Conservation (phyloP, 2,888 invertebrate genomes). For the Rhagonycha fulva region DNA sequence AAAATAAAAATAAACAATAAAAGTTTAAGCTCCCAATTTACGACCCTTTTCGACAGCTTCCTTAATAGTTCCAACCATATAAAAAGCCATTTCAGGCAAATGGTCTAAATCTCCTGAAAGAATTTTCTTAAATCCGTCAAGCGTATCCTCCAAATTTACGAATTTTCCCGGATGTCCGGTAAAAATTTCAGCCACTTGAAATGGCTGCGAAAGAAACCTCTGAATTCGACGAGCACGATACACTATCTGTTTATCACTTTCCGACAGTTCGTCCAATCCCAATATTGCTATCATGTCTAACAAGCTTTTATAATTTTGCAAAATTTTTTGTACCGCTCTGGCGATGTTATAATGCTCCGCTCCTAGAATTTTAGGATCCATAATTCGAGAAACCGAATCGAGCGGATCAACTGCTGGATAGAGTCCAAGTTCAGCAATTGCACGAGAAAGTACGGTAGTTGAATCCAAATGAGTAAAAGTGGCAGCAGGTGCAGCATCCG, state of each 20-base stretch:
- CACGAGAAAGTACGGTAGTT: slow-evolving; percentile 89
- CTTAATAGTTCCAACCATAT: slow-evolving; percentile 98
- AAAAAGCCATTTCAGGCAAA: slow-evolving; percentile 97
- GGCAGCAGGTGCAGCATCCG: slow-evolving; percentile 94
- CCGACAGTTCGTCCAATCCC: slow-evolving; percentile 99
- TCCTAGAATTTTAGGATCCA: slow-evolving; percentile 92
- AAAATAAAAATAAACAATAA: not conserved
- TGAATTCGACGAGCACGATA: slow-evolving; percentile 97
- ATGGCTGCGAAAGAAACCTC: slow-evolving; percentile 96
- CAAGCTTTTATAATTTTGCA: slow-evolving; percentile 69
- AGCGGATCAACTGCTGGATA: slow-evolving; percentile 95
- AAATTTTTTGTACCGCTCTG: slow-evolving; percentile 88
- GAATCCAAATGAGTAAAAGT: slow-evolving; percentile 96
- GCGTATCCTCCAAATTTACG: slow-evolving; percentile 89
- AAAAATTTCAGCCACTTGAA: slow-evolving; percentile 96
- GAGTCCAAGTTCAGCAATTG: slow-evolving; percentile 90
- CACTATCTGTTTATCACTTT: slow-evolving; percentile 96
- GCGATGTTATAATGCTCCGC: slow-evolving; percentile 85
- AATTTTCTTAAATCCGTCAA: slow-evolving; percentile 85
- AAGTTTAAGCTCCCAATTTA: not conserved
- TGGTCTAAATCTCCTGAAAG: slow-evolving; percentile 92
- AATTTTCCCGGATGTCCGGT: slow-evolving; percentile 96
- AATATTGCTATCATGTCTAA: slow-evolving; percentile 97
- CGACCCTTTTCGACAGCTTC: slow-evolving; percentile 82
- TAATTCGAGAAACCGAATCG: slow-evolving; percentile 90